These are phyloP conservation scores for Neolamprologus ventralis DNA, from an alignment of 2,113 vertebrate species.

Conservation along the genomic window DNA sequence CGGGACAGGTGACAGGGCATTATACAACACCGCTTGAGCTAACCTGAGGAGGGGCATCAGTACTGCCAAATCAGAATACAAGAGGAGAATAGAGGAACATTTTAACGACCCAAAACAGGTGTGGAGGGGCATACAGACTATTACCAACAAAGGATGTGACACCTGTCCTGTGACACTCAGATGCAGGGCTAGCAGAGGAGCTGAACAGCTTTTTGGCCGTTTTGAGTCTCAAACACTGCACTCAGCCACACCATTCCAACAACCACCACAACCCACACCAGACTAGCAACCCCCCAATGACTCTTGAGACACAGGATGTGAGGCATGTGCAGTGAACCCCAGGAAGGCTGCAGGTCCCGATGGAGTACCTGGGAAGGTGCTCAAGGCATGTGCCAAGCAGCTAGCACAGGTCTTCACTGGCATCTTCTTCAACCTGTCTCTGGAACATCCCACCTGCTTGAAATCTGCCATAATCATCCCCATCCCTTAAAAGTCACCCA, in stretches of 20 bases:
- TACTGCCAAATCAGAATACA: not conserved
- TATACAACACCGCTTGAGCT: fast-evolving
- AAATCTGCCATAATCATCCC: not conserved
- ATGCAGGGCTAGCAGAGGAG: not conserved
- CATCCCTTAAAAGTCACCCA: not conserved
- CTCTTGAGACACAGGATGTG: not conserved
- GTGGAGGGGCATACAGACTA: not conserved
- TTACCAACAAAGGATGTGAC: not conserved
- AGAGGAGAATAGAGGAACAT: not conserved
- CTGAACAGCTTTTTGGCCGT: fast-evolving
- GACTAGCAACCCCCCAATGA: not conserved
- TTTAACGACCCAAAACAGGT: fast-evolving
- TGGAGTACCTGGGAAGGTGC: not conserved
- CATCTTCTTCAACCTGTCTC: not conserved
- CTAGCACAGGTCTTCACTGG: not conserved
- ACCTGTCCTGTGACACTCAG: not conserved
- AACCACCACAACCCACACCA: not conserved
- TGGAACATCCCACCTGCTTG: fast-evolving
- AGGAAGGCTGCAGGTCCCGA: not conserved
- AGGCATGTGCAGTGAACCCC: not conserved
- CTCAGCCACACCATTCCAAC: not conserved
- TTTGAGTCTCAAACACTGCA: not conserved
- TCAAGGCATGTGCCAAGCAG: not conserved
- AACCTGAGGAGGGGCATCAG: not conserved
- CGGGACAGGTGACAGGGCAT: not conserved